Percentiles rank a stretch among this genome's conserved stretches.
Evolutionary conservation across 2,113 vertebrate genomes (phyloP).

Genomic region (Lichenostomus cassidix): DNA sequence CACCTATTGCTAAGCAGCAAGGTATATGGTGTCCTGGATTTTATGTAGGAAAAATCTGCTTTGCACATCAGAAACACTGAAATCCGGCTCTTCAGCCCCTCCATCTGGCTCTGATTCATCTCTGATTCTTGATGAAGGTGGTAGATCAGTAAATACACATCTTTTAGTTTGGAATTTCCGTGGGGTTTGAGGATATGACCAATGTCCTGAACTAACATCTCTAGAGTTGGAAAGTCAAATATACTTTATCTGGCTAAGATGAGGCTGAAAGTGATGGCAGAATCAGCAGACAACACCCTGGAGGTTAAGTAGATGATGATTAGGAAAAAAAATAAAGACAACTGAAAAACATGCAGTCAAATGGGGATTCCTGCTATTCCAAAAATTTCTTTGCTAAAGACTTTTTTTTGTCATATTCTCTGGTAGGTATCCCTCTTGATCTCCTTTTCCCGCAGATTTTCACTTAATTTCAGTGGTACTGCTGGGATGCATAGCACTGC

Average conservation of each 20-base stretch:
- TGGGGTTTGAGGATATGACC: background rate
- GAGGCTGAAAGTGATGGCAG: background rate
- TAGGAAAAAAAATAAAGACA: background rate
- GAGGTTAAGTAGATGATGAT: background rate
- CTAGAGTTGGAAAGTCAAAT: background rate
- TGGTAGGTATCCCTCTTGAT: background rate
- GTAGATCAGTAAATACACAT: background rate
- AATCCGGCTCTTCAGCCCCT: background rate
- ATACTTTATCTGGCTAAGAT: background rate
- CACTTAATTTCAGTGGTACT: background rate
- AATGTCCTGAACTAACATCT: background rate
- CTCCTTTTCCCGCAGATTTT: background rate
- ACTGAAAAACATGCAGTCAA: background rate
- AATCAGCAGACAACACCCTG: background rate
- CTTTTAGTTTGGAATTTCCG: background rate
- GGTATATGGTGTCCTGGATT: background rate
- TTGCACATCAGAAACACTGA: background rate
- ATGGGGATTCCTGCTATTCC: background rate
- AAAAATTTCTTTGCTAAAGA: background rate
- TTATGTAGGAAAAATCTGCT: background rate
- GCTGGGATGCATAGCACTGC: background rate
- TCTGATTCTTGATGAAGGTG: fast-evolving
- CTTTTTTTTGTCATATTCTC: background rate
- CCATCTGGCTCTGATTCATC: background rate
- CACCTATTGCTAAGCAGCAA: background rate